Evolutionary conservation across 2,113 vertebrate species (phyloP).

Genomic region (Channa argus): DNA sequence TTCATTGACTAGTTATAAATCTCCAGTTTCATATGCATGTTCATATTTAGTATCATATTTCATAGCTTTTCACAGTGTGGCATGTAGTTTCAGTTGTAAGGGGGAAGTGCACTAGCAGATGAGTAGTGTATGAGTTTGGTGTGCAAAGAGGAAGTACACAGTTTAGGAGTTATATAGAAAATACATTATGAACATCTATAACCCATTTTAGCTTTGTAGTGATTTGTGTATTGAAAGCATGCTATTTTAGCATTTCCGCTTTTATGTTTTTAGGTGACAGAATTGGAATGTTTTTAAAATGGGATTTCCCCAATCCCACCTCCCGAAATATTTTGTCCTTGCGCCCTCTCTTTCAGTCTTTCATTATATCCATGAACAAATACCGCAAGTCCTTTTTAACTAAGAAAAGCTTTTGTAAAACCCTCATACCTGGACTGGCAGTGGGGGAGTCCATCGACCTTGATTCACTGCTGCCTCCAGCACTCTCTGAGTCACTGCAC

Average conservation of each 20-base stretch:
- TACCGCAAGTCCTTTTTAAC: neutral
- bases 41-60: neutral
- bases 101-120: slow-evolving; percentile 26
- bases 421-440: slow-evolving; percentile 92
- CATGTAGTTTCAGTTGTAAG: neutral
- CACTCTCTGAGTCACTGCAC: slow-evolving; percentile 98
- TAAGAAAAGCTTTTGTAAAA: neutral
- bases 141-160: slow-evolving; percentile 33
- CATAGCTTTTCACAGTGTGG: neutral
- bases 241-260: too few relatives aligned
- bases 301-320: neutral
- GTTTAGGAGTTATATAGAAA: neutral
- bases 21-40: neutral
- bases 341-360: neutral
- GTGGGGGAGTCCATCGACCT: slow-evolving; percentile 97
- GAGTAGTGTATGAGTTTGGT: neutral
- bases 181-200: neutral
- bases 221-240: neutral
- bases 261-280: neutral
- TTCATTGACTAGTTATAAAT: neutral
- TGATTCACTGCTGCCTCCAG: slow-evolving; percentile 97
- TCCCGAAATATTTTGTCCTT: neutral
- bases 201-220: neutral
- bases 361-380: neutral
- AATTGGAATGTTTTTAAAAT: neutral